Conservation (phyloP, 2,888 invertebrate species). For the Fragum fragum region DNA sequence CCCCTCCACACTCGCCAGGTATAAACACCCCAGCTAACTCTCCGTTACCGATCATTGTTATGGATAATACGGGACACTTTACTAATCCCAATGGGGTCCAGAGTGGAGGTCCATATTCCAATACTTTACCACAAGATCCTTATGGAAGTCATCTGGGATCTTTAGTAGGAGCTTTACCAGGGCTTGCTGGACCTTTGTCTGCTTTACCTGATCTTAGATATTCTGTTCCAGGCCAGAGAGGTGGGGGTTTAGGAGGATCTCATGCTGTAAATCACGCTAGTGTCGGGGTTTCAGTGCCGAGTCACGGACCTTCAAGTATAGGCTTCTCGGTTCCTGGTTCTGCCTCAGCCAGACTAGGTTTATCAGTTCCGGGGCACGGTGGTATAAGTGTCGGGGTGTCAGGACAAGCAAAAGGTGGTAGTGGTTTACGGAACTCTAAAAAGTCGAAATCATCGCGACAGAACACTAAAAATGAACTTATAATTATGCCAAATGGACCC, state of each 20-base stretch:
- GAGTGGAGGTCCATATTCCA: background rate
- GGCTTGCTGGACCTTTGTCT: background rate
- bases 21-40: background rate
- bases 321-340: background rate
- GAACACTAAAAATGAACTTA: constrained; percentile 2
- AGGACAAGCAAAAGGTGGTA: background rate
- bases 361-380: background rate
- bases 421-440: background rate
- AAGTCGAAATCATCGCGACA: background rate
- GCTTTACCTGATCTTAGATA: background rate
- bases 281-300: background rate
- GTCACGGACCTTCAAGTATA: background rate
- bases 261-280: background rate
- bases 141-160: background rate
- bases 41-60: background rate
- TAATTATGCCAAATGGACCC: constrained; percentile 18
- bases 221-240: background rate
- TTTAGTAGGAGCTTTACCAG: background rate
- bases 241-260: background rate
- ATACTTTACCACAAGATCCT: background rate
- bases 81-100: background rate
- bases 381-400: background rate
- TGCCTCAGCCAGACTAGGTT: background rate
- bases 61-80: background rate
- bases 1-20: background rate